phyloP scores from a whole-genome alignment of 2,797 vertebrate genomes.

The Spinus pinus region DNA sequence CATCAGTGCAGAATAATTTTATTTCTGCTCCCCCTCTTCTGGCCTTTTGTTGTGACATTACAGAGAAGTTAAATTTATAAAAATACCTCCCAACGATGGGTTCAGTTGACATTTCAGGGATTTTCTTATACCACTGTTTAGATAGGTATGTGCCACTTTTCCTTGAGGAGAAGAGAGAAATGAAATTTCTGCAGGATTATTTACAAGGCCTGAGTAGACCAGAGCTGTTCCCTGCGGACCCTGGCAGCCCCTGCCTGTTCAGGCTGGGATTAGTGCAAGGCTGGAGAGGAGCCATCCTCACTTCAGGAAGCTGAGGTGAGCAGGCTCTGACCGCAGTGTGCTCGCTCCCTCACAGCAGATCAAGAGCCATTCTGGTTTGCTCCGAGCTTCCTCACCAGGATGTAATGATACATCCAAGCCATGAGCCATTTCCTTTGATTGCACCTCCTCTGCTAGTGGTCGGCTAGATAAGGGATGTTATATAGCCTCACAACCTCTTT shows the following conservation, averaged over 20 bases:
- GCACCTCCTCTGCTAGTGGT: not conserved
- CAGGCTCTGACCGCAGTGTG: not conserved
- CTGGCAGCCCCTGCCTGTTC: not conserved
- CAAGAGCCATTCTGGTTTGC: not conserved
- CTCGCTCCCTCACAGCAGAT: not conserved
- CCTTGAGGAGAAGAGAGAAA: not conserved
- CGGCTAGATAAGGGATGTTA: conserved; percentile 25
- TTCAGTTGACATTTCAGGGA: not conserved
- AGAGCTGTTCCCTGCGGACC: not conserved
- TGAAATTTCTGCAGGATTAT: not conserved
- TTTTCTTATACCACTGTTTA: not conserved
- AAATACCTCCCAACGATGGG: not conserved
- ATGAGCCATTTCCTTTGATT: not conserved
- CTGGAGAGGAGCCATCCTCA: not conserved
- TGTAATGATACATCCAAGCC: not conserved
- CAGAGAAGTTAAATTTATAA: not conserved
- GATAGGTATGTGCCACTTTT: not conserved
- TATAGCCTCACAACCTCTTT: not conserved
- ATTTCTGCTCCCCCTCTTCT: not conserved
- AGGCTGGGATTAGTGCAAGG: not conserved
- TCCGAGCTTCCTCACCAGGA: conserved; percentile 27
- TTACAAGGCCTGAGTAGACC: not conserved
- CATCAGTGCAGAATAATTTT: not conserved
- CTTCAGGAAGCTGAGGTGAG: conserved; percentile 1
- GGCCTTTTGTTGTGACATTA: not conserved